These are phyloP conservation scores for Lepus americanus DNA, from an alignment of 2,113 vertebrate genomes.

Conservation along the genomic window DNA sequence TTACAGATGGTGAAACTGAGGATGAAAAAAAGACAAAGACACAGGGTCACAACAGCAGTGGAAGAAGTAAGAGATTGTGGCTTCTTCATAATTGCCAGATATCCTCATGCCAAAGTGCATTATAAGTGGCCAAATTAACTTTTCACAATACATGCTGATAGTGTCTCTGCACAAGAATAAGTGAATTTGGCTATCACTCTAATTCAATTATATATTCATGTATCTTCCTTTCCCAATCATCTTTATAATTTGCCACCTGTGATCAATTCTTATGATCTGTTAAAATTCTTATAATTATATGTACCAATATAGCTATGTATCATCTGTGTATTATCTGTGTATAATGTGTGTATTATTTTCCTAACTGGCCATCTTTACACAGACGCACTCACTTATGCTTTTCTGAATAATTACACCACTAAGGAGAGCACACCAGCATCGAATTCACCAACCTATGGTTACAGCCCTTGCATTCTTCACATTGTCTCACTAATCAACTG, in stretches of 20 bases:
- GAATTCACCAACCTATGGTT: not conserved
- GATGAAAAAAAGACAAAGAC: conserved; percentile 34
- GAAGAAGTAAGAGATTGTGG: not conserved
- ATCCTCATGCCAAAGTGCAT: not conserved
- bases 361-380: not conserved
- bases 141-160: conserved; percentile 25
- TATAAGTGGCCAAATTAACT: not conserved
- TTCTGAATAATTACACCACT: not conserved
- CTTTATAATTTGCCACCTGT: conserved; percentile 24
- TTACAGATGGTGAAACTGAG: conserved; percentile 40
- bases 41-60: not conserved
- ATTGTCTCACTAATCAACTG: not conserved
- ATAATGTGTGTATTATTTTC: not conserved
- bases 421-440: not conserved
- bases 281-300: conserved; percentile 12
- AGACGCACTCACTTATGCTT: not conserved
- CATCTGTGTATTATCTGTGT: not conserved
- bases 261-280: conserved; percentile 17
- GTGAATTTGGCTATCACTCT: not conserved
- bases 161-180: not conserved
- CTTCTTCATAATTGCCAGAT: not conserved
- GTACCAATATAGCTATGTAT: not conserved
- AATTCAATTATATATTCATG: not conserved
- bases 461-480: not conserved
- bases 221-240: conserved; percentile 43